Base-by-base conservation (phyloP, 1,140 invertebrate genomes). In the Ephestia elutella region DNA sequence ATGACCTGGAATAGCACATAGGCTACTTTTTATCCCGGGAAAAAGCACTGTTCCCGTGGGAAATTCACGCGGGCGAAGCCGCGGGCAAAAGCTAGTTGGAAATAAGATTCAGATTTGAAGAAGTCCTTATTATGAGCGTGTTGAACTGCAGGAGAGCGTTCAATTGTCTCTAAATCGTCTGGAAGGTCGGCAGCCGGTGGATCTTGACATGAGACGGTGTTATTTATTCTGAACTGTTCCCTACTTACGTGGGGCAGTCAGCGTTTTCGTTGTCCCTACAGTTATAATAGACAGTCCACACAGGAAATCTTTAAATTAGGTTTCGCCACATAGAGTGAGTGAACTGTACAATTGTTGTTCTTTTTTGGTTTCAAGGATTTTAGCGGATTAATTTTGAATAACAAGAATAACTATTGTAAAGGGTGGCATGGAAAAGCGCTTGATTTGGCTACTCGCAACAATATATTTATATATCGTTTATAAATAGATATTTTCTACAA, bases 111-210 rank as follows among this genome's bases (percentile, higher is more conserved):
- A 25, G 21, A 25, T 25, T 25, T 25, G 21, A 25, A 25, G 21
- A 25, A 3, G 38, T 44, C 38, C 13, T 44, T 44, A 17, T 44
- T 44, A 44, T 15, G 38, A 3, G 38, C 38, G 38, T 44, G 38
- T 44, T 44, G 38, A 44, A 44, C 38, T 44, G 38, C 38, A 44
- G n/a, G 38, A 44, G 38, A 44, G 5, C 38, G 38, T 44, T 15
- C 38, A 44, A 44, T 44, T 44, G 38, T 44, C 38, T 44, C 38
- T 44, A 44, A 44, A 44, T 44, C 38, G 38, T 17, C 38, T n/a
- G 38, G 38, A 44, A 44, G 38, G 38, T 44, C 38, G 38, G 38
- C 38, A 10, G 10, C 15, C 38, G 38, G 32, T 35, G 32, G 38
- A 44, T 44, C 38, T 44, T 44, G 38, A 44, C 38, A 44, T 44